phyloP scores from a whole-genome alignment of 2,113 vertebrate species.

The Ibidorhyncha struthersii region DNA sequence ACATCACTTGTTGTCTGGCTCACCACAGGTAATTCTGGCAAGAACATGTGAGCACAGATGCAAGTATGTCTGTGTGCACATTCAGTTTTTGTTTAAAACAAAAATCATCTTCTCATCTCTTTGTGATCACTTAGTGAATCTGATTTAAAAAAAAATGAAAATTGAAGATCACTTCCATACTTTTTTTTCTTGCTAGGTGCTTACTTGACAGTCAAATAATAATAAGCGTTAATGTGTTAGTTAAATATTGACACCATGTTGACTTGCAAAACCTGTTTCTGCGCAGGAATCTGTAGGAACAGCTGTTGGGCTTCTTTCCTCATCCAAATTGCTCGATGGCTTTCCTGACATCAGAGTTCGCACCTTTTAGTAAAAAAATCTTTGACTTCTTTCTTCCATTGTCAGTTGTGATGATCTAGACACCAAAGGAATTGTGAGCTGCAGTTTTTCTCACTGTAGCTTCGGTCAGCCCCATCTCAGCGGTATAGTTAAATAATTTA shows the following conservation, averaged over 20 bases:
- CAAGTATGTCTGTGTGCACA: neutral
- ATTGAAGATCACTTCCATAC: neutral
- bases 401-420: neutral
- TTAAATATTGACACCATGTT: slow-evolving; percentile 15
- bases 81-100: neutral
- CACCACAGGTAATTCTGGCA: neutral
- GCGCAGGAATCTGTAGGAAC: neutral
- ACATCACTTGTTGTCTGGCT: neutral
- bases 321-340: neutral
- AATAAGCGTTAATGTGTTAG: slow-evolving; percentile 31
- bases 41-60: neutral
- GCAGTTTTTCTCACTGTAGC: neutral
- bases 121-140: neutral
- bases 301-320: neutral
- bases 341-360: neutral
- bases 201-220: slow-evolving; percentile 1
- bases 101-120: neutral
- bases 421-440: neutral
- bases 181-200: neutral
- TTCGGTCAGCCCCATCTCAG: neutral
- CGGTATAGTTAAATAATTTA: neutral
- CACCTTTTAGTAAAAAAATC: neutral
- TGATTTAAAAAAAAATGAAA: neutral
- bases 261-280: slow-evolving; percentile 14
- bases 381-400: neutral